Conservation (phyloP, 1,140 invertebrate species). For the Sipha flava region DNA sequence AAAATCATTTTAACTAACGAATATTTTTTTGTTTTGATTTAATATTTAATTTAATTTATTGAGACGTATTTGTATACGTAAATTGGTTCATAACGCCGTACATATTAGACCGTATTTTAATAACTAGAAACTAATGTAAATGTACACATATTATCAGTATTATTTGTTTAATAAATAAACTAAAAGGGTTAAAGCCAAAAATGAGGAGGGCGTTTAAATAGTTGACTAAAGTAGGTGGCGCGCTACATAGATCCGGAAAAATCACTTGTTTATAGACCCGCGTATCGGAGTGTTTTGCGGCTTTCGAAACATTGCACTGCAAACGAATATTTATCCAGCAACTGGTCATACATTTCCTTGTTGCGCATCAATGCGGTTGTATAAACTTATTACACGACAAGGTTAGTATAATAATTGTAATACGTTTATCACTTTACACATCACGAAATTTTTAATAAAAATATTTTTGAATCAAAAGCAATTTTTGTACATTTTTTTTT, state of each 20-base stretch:
- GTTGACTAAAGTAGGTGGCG: constrained; percentile 16
- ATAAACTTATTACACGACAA: neutral
- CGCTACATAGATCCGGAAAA: constrained; percentile 6
- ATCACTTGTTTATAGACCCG: constrained; percentile 15
- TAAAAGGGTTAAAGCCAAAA: neutral
- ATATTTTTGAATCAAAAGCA: too few relatives aligned
- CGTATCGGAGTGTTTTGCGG: neutral
- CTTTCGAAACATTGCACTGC: neutral
- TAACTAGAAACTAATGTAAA: too few relatives aligned
- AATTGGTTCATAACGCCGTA: too few relatives aligned
- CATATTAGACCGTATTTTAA: too few relatives aligned
- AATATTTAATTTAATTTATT: too few relatives aligned
- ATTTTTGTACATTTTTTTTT: too few relatives aligned
- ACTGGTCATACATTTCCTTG: neutral
- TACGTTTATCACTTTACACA: too few relatives aligned
- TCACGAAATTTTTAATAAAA: too few relatives aligned
- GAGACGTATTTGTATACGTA: too few relatives aligned
- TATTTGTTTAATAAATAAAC: neutral
- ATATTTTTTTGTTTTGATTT: too few relatives aligned
- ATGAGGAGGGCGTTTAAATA: neutral
- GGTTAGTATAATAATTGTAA: neutral
- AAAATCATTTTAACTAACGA: too few relatives aligned
- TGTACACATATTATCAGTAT: too few relatives aligned
- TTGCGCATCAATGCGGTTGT: constrained; percentile 8
- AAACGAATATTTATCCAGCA: constrained; percentile 3